A percentile compares a stretch with the other conserved stretches of the same genome.
Evolutionary conservation across 2,888 invertebrate species (phyloP).

Genomic region (Amphimallon solstitiale): DNA sequence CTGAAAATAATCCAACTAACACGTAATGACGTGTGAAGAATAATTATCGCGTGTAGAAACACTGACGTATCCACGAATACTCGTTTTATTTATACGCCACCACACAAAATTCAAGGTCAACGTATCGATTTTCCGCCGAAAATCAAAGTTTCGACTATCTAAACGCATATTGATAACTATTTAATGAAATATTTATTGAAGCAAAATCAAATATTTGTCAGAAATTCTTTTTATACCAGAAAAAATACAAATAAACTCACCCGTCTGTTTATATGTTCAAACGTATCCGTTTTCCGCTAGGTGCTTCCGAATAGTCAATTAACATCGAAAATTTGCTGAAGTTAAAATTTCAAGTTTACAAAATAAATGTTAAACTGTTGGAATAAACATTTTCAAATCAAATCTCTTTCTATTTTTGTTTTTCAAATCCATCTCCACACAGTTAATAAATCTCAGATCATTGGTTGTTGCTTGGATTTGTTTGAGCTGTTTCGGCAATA

Average conservation of each 20-base stretch:
- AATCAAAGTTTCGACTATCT: neutral
- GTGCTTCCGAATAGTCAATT: neutral
- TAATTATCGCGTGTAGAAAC: slow-evolving; percentile 28
- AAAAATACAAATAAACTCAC: slow-evolving; percentile 11
- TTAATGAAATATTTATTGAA: slow-evolving; percentile 4
- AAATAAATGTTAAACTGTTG: slow-evolving; percentile 8
- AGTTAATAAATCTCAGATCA: slow-evolving; percentile 9
- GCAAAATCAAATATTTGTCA: slow-evolving; percentile 2
- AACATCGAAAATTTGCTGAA: neutral
- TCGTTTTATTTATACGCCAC: neutral
- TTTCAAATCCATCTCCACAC: neutral
- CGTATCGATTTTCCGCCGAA: slow-evolving; percentile 7
- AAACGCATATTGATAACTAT: neutral
- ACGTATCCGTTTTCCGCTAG: neutral
- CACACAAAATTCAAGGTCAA: slow-evolving; percentile 12
- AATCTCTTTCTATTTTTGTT: slow-evolving; percentile 1
- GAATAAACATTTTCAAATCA: neutral
- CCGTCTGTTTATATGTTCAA: slow-evolving; percentile 1
- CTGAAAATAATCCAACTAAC: slow-evolving; percentile 15
- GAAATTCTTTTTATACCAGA: neutral
- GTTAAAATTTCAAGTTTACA: neutral
- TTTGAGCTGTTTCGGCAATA: no score
- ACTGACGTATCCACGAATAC: slow-evolving; percentile 15
- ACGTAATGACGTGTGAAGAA: slow-evolving; percentile 26
- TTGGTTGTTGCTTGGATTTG: no score